Evolutionary conservation across 1,140 invertebrate genomes (phyloP), one percentile per base, ranked within the genome.

Genomic region (Drosophila nigrodunni): DNA sequence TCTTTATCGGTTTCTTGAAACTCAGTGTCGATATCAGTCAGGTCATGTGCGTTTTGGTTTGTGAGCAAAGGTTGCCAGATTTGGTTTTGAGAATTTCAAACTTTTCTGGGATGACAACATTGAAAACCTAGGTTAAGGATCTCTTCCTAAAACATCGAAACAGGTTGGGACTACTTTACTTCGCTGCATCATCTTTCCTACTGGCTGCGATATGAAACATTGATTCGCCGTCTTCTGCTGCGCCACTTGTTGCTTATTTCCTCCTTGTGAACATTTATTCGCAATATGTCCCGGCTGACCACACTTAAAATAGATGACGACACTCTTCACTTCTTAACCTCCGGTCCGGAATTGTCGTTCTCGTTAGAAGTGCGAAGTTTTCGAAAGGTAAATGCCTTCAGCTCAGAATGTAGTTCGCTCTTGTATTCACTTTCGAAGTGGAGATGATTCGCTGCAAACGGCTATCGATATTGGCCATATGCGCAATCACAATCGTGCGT

Each of bases 361-460:
- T 46, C 9, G 30, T 35, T 2, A 43, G 30, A 9, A 21, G 7
- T 39, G 7, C 61, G 15, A n/a, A 25, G 13, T 52, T 39, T 64
- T 52, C 37, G 13, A 64, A 54, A 35, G 7, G 50, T 5, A 21
- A 64, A 64, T 0, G 60, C 60, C 10, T 34, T 52, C 3, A 64
- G 13, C 49, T 64, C 49, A n/a, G 61, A 41, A 21, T 64, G 50
- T 34, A 64, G 35, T 34, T 65, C 11, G 15, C 18, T 60, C 30
- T 10, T 11, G 11, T n/a, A 2, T 44, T 11, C 6, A 44, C 43
- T 11, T 44, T 44, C 11, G 43, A 44, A 10, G 43, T n/a, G 13
- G n/a, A 44, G 13, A 44, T 10, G 3, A 44, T 2, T 44, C 43
- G 43, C 43, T 44, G 43, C 43, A 44, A 44, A 15, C 43, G 43